phyloP scores from a whole-genome alignment of 1,140 invertebrate genomes.

The Penaeus chinensis region DNA sequence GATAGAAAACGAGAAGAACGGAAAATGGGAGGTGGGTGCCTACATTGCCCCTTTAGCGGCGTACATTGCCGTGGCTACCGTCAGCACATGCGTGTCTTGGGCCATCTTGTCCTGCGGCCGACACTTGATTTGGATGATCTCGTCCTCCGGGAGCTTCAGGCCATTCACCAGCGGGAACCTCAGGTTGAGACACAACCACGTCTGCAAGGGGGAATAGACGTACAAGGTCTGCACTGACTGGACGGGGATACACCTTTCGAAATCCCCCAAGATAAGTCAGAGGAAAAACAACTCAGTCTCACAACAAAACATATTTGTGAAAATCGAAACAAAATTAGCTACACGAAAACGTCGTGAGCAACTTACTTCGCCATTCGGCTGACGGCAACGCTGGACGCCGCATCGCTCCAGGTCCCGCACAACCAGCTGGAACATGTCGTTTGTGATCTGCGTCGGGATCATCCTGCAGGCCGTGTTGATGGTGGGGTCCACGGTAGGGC shows the following conservation, averaged over 20 bases:
- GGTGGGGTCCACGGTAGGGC: slow-evolving; percentile 51
- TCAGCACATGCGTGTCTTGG: slow-evolving; percentile 71
- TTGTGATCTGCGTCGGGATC: slow-evolving; percentile 50
- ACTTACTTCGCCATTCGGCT: slow-evolving; percentile 49
- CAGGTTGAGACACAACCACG: slow-evolving; percentile 72
- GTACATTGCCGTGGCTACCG: slow-evolving; percentile 57
- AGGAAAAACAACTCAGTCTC: background rate
- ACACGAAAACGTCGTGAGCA: background rate
- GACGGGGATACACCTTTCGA: too few relatives aligned
- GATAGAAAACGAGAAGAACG: slow-evolving; percentile 10
- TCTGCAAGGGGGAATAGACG: slow-evolving; percentile 25
- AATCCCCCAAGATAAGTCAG: background rate
- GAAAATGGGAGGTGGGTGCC: slow-evolving; percentile 45
- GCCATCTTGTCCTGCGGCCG: slow-evolving; percentile 73
- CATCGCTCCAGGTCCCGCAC: slow-evolving; percentile 60
- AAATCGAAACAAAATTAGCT: background rate
- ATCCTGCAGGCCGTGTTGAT: slow-evolving; percentile 60
- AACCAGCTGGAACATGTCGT: slow-evolving; percentile 57
- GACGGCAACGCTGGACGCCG: slow-evolving; percentile 56
- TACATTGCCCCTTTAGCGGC: slow-evolving; percentile 60
- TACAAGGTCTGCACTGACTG: too few relatives aligned
- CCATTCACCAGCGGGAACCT: slow-evolving; percentile 75
- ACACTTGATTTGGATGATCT: slow-evolving; percentile 75
- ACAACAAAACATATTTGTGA: background rate
- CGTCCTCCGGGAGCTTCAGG: slow-evolving; percentile 75